Base-by-base conservation (phyloP, 2,797 vertebrate genomes). In the Spizella passerina region DNA sequence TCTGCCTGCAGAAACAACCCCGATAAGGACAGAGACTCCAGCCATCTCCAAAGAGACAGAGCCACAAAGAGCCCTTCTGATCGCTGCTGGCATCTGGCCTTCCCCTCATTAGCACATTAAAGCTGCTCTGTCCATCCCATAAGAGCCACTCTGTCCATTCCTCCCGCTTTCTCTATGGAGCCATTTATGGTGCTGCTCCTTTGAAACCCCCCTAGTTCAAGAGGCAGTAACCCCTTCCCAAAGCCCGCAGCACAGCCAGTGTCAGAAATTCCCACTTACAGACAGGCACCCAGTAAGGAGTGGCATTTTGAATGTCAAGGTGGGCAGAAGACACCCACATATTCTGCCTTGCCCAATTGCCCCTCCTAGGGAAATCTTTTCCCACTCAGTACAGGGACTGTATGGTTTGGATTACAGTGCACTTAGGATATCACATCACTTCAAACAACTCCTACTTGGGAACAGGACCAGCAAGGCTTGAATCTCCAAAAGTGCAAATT, bases 71-170 rank as follows among this genome's bases (percentile, higher is more conserved):
- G 71, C 96, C 93, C 96, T 95, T 97, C 97, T 97, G 97, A 98
- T 97, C 15, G 12, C 68, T 81, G 52, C 93, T 76, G 96, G 97
- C 98, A 98, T 98, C 97, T 98, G 97, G 97, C 97, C 97, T 98
- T 93, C 92, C 95, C 94, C 97, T 98, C 95, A 97, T 98, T 97
- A 98, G 97, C 97, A 98, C 98, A 98, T 97, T 98, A 98, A 98
- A 98, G 98, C 97, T 90, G 92, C 96, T 97, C 97, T 96, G 97
- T 98, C 96, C 96, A 96, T 97, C 96, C 95, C 88, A 96, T 98
- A 97, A 96, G 96, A 98, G 95, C 96, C 34, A 84, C 97, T 98
- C 97, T 98, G 97, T 98, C 97, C 96, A 96, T 95, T 96, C 41
- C 76, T 71, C 92, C 79, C 77, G 69, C 80, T 47, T 94, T 82